These are phyloP conservation scores for Melanargia galathea DNA, from an alignment of 2,888 invertebrate genomes.

Conservation along the genomic window DNA sequence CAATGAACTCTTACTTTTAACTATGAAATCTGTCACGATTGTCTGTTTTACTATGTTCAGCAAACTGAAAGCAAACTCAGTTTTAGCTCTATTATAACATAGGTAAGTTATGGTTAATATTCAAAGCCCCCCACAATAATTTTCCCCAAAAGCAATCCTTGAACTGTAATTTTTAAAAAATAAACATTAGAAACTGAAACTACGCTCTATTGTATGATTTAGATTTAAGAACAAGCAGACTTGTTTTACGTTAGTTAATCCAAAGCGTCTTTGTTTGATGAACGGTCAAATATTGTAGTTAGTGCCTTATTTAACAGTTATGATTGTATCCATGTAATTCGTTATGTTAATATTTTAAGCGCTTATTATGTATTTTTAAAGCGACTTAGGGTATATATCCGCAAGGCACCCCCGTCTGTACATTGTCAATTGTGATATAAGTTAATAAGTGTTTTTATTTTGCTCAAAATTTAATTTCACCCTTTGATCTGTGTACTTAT, in stretches of 20 bases:
- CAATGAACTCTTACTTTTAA: neutral
- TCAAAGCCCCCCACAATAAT: neutral
- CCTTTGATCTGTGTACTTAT: constrained; percentile 76
- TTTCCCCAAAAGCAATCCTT: no score
- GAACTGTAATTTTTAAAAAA: no score
- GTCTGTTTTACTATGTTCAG: neutral
- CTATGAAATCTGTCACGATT: neutral
- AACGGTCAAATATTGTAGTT: constrained; percentile 46
- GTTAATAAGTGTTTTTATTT: constrained; percentile 65
- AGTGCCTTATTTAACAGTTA: constrained; percentile 65
- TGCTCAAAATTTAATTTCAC: constrained; percentile 70
- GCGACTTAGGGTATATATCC: constrained; percentile 28
- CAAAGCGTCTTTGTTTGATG: constrained; percentile 36
- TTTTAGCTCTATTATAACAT: no score
- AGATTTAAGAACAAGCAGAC: neutral
- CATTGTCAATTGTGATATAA: constrained; percentile 77
- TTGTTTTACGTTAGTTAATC: constrained; percentile 35
- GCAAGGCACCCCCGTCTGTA: constrained; percentile 59
- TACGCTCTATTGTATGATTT: neutral
- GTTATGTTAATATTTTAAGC: constrained; percentile 29
- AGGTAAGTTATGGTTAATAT: no score
- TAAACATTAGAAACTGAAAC: neutral
- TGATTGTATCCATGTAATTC: constrained; percentile 32
- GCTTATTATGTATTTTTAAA: constrained; percentile 25
- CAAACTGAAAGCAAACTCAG: neutral